Evolutionary conservation across 2,113 vertebrate genomes (phyloP).

Genomic region (Plotosus lineatus): DNA sequence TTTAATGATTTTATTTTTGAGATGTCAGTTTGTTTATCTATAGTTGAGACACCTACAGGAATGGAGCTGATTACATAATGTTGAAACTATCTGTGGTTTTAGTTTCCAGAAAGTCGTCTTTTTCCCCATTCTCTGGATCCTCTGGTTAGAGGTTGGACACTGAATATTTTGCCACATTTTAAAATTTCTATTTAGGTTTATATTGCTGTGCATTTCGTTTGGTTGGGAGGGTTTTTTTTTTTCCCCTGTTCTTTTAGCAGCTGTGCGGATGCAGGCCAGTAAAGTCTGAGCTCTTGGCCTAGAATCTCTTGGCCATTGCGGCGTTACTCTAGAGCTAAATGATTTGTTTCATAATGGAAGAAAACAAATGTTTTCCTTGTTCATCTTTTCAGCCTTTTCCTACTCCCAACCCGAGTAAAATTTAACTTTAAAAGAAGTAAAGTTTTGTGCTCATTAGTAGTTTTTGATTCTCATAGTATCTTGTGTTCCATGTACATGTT

Average conservation of each 20-base stretch:
- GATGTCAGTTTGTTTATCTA: background rate
- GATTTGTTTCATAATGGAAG: background rate
- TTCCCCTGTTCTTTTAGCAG: background rate
- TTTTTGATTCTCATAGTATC: background rate
- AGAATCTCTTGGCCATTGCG: too few species aligned
- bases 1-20: background rate
- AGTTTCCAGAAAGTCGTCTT: background rate
- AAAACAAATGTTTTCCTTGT: background rate
- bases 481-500: background rate
- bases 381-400: too few species aligned
- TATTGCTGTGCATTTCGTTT: background rate
- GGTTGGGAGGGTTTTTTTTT: constrained; percentile 3
- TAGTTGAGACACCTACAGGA: background rate
- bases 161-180: background rate
- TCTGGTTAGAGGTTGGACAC: background rate
- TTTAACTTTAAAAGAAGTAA: background rate
- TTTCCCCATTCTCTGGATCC: background rate
- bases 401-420: background rate
- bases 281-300: constrained; percentile 26
- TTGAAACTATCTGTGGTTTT: background rate
- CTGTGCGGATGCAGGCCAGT: constrained; percentile 18
- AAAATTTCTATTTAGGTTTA: background rate
- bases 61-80: background rate
- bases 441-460: background rate
- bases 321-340: background rate